Base-by-base conservation (phyloP, 2,113 vertebrate species). In the Aleadryas rufinucha region DNA sequence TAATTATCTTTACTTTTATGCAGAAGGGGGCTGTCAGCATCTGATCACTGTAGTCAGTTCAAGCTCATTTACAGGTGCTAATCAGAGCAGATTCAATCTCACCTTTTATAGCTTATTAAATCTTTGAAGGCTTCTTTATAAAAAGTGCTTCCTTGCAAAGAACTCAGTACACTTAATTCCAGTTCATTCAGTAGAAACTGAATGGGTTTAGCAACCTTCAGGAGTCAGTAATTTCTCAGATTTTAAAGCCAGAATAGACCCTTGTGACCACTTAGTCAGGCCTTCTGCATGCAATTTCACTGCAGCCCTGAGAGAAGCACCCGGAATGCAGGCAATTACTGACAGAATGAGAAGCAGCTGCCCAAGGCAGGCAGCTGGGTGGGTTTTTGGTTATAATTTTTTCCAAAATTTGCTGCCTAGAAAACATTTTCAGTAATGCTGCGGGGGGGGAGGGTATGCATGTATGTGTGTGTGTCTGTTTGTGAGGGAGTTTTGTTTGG, bases 51-150 rank as follows among this genome's bases (percentile, higher is more conserved):
- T 21, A 93, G 71, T 74, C 70, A 85, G 76, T 85, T 90, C 69
- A 84, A 90, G 63, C 68, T 92, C 92, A 86, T 95, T 90, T 90
- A 89, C 76, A 86, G 83, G 56, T 95, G 56, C 24, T 93, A 93
- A 94, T 95, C 71, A 88, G 68, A 95, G 50, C 56, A 92, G 76
- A 93, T 93, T 88, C 83, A 94, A 61, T 64, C 56, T 88, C 68
- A 89, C 86, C 59, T 96, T 95, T 92, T 78, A 93, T 13, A 91
- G 70, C 33, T 61, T 63, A 80, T 69, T 92, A 93, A 65, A 84
- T 42, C 45, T 92, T 86, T 63, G 71, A 95, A 90, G 33, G 6
- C 39, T 88, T 76, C 75, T 94, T 91, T 90, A 53, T 49, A 79
- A 33, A 47, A 76, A 90, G 33, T 42, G 68, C 59, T 92, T 91